Evolutionary conservation across 1,140 invertebrate genomes (phyloP), one percentile per base, ranked within the genome.

Genomic region (Drosophila micromelanica): DNA sequence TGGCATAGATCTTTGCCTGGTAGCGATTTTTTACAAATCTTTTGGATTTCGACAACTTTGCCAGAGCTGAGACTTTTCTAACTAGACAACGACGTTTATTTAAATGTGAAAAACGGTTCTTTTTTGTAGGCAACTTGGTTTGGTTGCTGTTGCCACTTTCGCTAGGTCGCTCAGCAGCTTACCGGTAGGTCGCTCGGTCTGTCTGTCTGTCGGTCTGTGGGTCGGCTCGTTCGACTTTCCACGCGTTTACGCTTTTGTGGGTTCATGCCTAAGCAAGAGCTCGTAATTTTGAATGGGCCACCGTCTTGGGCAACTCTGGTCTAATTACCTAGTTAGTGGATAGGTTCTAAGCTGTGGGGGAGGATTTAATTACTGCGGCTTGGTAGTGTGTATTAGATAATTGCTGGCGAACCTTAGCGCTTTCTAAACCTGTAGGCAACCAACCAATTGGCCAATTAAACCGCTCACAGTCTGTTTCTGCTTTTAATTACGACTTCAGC

Each of bases 81-180:
- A 68, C 48, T 63, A 75, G 54, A 55, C 52, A 67, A 60, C 38
- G 20, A 20, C 20, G 48, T 68, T 76, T 69, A 69, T 79, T 79
- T 73, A 64, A 65, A 74, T 77, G 64, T 63, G 71, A 48, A 68
- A 73, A 79, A 79, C 77, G 74, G 77, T 79, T 77, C 77, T 79
- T 79, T 76, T 68, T 55, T 48, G 55, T 57, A n/a, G n/a, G n/a
- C n/a, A n/a, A n/a, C n/a, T n/a, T n/a, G 17, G 20, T 67, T 3
- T 35, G 15, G 32, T 43, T 56, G 32, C 59, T 70, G 32, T 70
- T 74, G 38, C 72, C 63, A 76, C 76, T 79, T 79, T 79, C 76
- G 63, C 70, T 76, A 32, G 17, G 11, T 30, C 42, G 17, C 51
- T 52, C 20, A 13, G 48, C 43, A 48, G 55, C 15, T 45, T 46